phyloP scores from a whole-genome alignment of 2,888 invertebrate species.

The Nectonema munidae region DNA sequence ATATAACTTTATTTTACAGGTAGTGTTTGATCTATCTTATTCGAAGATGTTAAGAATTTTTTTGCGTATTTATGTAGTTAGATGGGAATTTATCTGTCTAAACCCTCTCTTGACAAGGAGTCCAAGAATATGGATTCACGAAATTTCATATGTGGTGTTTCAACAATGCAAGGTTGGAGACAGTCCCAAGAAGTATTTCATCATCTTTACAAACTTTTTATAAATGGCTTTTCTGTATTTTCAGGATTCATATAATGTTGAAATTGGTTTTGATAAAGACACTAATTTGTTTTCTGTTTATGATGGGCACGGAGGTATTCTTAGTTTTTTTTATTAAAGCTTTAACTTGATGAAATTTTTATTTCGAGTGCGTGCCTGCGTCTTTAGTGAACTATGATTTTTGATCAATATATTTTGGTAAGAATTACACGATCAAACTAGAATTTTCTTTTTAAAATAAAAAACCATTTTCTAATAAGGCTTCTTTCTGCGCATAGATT shows the following conservation, averaged over 20 bases:
- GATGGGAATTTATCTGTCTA: conserved; percentile 9
- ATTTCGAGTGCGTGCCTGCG: no score
- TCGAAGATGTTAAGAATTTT: background rate
- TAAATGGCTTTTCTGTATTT: background rate
- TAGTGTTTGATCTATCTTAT: no score
- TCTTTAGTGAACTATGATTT: no score
- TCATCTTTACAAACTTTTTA: background rate
- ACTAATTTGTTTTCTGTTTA: conserved; percentile 2
- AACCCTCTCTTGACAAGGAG: conserved; percentile 1
- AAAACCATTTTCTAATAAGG: no score
- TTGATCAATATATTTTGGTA: no score
- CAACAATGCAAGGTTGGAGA: conserved; percentile 12
- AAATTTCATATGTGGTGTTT: conserved; percentile 6
- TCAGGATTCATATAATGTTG: conserved; percentile 10
- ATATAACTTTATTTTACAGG: no score
- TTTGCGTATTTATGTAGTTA: background rate
- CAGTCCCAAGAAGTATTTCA: conserved; percentile 8
- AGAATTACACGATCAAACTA: no score
- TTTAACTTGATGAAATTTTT: no score
- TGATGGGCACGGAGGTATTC: conserved; percentile 11
- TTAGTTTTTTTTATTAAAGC: conserved; percentile 6
- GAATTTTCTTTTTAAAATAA: no score
- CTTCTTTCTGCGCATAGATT: no score
- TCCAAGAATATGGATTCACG: background rate
- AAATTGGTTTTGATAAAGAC: conserved; percentile 2